Evolutionary conservation across 2,888 invertebrate species (phyloP).

Genomic region (Agriotes lineatus): DNA sequence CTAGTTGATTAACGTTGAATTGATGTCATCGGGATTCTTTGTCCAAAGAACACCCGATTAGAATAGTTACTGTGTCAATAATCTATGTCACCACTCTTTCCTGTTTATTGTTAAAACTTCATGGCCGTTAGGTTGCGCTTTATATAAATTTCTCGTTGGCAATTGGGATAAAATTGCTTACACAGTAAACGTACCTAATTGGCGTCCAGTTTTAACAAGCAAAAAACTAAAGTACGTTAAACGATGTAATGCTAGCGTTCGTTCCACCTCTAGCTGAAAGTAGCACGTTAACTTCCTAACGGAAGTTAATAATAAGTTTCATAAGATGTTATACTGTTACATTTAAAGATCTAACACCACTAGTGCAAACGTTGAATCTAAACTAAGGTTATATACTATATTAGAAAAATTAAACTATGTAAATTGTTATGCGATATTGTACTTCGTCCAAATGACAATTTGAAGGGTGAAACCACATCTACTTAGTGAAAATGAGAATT

Average conservation of each 20-base stretch:
- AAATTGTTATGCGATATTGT: background rate
- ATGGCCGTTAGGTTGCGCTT: background rate
- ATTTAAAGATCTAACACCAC: constrained; percentile 11
- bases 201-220: constrained; percentile 6
- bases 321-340: background rate
- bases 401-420: background rate
- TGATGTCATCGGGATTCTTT: constrained; percentile 10
- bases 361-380: constrained; percentile 4
- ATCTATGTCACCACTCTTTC: constrained; percentile 12
- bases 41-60: constrained; percentile 5
- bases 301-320: background rate
- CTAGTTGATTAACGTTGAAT: constrained; percentile 21
- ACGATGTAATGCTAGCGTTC: background rate
- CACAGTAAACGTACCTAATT: background rate
- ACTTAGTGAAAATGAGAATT: no score
- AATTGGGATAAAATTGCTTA: background rate
- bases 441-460: constrained; percentile 4
- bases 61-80: constrained; percentile 15
- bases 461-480: background rate
- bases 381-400: background rate
- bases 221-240: background rate
- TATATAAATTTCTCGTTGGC: background rate
- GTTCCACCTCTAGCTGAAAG: background rate
- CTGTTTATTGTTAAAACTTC: constrained; percentile 9
- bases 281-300: background rate